phyloP scores from a whole-genome alignment of 2,888 invertebrate genomes.

The Stenichneumon culpator region DNA sequence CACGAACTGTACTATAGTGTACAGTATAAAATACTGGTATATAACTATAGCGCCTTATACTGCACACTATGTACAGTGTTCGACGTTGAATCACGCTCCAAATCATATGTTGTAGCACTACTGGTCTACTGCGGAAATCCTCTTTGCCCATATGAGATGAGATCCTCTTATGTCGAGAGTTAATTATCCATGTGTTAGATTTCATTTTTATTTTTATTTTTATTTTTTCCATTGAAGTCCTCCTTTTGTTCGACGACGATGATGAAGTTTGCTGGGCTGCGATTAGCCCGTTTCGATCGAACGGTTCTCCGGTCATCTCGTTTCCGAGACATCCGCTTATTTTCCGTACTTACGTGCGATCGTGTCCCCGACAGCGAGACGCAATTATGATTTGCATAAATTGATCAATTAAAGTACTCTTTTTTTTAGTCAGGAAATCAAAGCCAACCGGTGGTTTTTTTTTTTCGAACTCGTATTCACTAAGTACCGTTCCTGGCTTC shows the following conservation, averaged over 20 bases:
- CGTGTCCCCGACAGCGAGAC: background rate
- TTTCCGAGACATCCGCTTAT: background rate
- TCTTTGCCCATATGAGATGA: slow-evolving; percentile 6
- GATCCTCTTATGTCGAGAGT: slow-evolving; percentile 11
- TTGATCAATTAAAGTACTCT: background rate
- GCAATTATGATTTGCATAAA: slow-evolving; percentile 19
- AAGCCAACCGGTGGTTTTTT: background rate
- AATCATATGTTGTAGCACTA: slow-evolving; percentile 36
- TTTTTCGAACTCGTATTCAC: no score
- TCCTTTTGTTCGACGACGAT: background rate
- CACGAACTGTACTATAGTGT: slow-evolving; percentile 18
- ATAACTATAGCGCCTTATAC: background rate
- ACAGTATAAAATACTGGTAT: background rate
- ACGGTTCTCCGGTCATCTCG: slow-evolving; percentile 24
- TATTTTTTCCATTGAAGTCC: background rate
- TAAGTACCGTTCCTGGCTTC: no score
- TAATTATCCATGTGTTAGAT: slow-evolving; percentile 25
- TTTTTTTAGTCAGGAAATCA: background rate
- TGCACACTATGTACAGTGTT: slow-evolving; percentile 6
- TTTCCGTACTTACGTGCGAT: background rate
- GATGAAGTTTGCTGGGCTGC: slow-evolving; percentile 16
- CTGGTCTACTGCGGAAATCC: slow-evolving; percentile 37
- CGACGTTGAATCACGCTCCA: slow-evolving; percentile 8
- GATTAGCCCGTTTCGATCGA: slow-evolving; percentile 40
- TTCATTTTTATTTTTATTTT: background rate